Evolutionary conservation across 2,797 vertebrate genomes (phyloP), one percentile per base, ranked within the genome.

Genomic region (Nannoperca obscura): DNA sequence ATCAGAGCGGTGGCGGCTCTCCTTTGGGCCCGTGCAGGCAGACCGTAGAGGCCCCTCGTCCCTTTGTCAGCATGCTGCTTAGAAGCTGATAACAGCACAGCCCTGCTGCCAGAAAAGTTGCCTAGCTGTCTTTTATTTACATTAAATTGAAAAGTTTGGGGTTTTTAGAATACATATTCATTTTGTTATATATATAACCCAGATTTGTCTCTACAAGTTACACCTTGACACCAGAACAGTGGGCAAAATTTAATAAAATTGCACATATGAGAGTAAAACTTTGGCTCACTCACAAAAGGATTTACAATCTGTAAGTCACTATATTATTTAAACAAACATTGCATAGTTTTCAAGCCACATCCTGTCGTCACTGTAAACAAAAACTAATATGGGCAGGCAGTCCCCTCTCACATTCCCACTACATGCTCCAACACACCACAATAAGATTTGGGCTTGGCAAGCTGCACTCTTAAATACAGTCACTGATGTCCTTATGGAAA

Each of bases 301-400:
- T 86, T 84, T 77, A 78, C 63, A 77, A 81, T 78, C 74, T 64
- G 50, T 78, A 81, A 77, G 52, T 88, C 58, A 2, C 44, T 68
- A 20, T 46, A 34, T 82, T 76, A 82, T 66, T 70, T 77, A 81
- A 88, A 90, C 79, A 88, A 87, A 90, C 86, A 85, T n/a, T 17
- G 60, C 78, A 90, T 84, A 78, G 69, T 83, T 89, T 79, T 89
- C 36, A 70, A 84, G 80, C 63, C 70, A 78, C 84, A 86, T 90
- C 83, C 87, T 86, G 85, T 75, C 71, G 0, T 83, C 83, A 82
- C 74, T 84, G 76, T 88, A 86, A 91, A 87, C 88, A 90, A 79
- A 89, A 81, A 75, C 55, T 71, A 77, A 85, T 88, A 84, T 70
- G 74, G 73, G 74, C 72, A 63, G 82, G 74, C 72, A 63, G 82